Evolutionary conservation across 2,888 invertebrate species (phyloP).

Genomic region (Eupithecia abbreviata): DNA sequence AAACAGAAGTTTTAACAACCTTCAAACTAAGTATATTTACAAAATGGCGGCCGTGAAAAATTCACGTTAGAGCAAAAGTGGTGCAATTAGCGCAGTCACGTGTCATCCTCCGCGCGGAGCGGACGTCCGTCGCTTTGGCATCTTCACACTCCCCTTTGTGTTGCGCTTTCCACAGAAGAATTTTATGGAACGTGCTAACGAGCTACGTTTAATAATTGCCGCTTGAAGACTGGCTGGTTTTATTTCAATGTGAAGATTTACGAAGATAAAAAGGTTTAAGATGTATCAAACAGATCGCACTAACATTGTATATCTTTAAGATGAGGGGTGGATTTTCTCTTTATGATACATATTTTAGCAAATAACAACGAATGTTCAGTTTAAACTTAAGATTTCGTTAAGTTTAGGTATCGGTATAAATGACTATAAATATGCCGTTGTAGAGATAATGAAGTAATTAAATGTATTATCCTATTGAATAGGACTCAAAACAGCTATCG

Average conservation of each 20-base stretch:
- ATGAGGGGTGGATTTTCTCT: background rate
- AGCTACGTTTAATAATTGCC: slow-evolving; percentile 41
- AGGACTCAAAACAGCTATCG: background rate
- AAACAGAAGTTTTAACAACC: background rate
- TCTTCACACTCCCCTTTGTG: slow-evolving; percentile 33
- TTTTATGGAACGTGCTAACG: slow-evolving; percentile 32
- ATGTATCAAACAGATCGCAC: background rate
- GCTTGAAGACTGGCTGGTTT: slow-evolving; percentile 26
- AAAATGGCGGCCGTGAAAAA: slow-evolving; percentile 16
- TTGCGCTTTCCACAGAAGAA: slow-evolving; percentile 21
- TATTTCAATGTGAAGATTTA: slow-evolving; percentile 2
- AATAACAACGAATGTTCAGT: background rate
- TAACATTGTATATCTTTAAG: background rate
- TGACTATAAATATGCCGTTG: background rate
- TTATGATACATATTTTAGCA: background rate
- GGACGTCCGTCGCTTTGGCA: slow-evolving; percentile 50
- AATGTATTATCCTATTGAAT: background rate
- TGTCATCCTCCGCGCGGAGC: slow-evolving; percentile 47
- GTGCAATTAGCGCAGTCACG: slow-evolving; percentile 58
- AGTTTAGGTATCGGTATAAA: background rate
- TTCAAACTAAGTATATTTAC: background rate
- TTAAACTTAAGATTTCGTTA: background rate
- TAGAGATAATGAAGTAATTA: background rate
- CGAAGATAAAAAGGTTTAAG: background rate
- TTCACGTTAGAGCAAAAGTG: slow-evolving; percentile 49